Evolutionary conservation across 2,113 vertebrate genomes (phyloP).

Genomic region (Ifrita kowaldi): DNA sequence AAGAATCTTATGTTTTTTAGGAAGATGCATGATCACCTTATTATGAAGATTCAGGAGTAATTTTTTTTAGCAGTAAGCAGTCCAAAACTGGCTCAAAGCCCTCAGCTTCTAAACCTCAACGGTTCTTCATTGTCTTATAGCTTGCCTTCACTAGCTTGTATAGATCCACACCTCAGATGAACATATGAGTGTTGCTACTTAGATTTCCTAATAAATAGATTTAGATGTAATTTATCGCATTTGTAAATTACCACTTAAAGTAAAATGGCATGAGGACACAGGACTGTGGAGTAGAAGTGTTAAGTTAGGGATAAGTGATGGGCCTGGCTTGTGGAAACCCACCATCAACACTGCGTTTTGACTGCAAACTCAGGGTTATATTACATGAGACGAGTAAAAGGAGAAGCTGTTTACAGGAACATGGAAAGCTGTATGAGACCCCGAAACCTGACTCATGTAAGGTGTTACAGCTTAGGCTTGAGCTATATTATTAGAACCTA

Average conservation of each 20-base stretch:
- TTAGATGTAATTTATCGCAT: not conserved
- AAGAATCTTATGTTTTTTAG: not conserved
- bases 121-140: not conserved
- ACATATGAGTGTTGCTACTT: not conserved
- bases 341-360: not conserved
- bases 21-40: not conserved
- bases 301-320: not conserved
- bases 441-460: not conserved
- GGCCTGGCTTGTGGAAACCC: not conserved
- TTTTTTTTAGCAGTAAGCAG: not conserved
- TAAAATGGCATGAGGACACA: not conserved
- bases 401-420: not conserved
- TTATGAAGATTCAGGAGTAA: not conserved
- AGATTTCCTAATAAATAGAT: not conserved
- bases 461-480: not conserved
- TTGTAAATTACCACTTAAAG: not conserved
- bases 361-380: not conserved
- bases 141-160: not conserved
- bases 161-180: not conserved
- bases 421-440: not conserved
- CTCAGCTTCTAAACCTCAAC: not conserved
- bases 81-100: not conserved
- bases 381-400: not conserved
- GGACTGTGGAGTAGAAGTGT: not conserved
- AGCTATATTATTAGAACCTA: not conserved